Evolutionary conservation across 2,888 invertebrate genomes (phyloP).

Genomic region (Andrena chrysosceles): DNA sequence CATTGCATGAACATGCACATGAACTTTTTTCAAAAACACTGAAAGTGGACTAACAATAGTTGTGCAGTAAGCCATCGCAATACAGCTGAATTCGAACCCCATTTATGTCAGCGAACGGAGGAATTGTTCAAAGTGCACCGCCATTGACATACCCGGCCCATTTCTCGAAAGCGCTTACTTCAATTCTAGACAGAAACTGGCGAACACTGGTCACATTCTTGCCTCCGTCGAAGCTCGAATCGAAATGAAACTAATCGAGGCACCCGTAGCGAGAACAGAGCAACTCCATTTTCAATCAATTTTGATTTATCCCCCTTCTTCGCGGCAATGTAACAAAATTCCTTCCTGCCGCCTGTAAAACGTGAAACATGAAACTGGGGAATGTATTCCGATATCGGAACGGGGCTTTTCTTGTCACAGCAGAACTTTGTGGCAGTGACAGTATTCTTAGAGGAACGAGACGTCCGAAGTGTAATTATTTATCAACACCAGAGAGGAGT

Average conservation of each 20-base stretch:
- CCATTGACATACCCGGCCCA: conserved; percentile 1
- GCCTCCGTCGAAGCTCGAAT: not conserved
- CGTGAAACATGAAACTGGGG: not conserved
- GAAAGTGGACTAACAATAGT: no score
- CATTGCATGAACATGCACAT: no score
- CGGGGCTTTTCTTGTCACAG: not conserved
- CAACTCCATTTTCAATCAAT: conserved; percentile 6
- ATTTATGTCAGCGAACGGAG: not conserved
- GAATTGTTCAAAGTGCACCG: not conserved
- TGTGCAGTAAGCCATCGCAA: not conserved
- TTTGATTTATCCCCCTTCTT: conserved; percentile 1
- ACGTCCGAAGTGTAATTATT: no score
- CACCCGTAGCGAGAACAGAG: not conserved
- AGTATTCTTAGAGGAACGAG: no score
- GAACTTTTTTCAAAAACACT: no score
- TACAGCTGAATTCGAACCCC: not conserved
- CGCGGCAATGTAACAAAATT: not conserved
- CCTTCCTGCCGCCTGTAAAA: not conserved
- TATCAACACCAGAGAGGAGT: no score
- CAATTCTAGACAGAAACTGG: not conserved
- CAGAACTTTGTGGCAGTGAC: not conserved
- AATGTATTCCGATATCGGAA: not conserved
- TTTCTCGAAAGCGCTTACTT: not conserved
- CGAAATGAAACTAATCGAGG: not conserved
- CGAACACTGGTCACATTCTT: not conserved